phyloP scores from a whole-genome alignment of 2,888 invertebrate genomes.

The Apamea anceps region DNA sequence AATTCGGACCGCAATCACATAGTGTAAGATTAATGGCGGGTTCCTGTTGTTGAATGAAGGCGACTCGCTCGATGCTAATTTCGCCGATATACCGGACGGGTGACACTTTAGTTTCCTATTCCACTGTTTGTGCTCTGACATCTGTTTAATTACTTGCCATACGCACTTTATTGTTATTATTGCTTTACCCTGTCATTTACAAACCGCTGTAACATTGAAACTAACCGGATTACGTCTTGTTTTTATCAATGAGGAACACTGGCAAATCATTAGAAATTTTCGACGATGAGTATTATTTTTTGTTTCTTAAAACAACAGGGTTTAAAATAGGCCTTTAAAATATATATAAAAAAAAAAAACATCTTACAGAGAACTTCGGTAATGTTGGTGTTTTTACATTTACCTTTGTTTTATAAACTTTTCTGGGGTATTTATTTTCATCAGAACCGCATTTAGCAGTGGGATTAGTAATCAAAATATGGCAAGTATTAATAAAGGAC shows the following conservation, averaged over 20 bases:
- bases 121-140: conserved; percentile 61
- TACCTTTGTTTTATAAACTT: conserved; percentile 15
- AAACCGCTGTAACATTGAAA: not conserved
- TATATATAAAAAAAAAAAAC: too few relatives aligned
- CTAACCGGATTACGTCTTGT: not conserved
- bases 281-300: not conserved
- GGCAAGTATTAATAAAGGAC: conserved; percentile 50
- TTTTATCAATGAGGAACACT: not conserved
- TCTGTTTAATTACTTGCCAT: conserved; percentile 48
- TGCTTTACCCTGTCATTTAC: not conserved
- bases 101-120: conserved; percentile 75
- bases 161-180: conserved; percentile 39
- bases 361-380: not conserved
- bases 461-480: conserved; percentile 59
- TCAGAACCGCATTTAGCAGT: conserved; percentile 45
- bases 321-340: not conserved
- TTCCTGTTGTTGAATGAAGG: conserved; percentile 77
- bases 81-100: conserved; percentile 68
- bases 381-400: not conserved
- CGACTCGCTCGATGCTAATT: conserved; percentile 80
- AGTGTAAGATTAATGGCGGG: conserved; percentile 82
- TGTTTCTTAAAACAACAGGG: not conserved
- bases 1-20: conserved; percentile 79
- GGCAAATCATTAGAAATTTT: not conserved
- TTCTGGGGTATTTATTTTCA: conserved; percentile 15